Conservation (phyloP, 2,797 vertebrate species). For the Sebastes steindachneri region DNA sequence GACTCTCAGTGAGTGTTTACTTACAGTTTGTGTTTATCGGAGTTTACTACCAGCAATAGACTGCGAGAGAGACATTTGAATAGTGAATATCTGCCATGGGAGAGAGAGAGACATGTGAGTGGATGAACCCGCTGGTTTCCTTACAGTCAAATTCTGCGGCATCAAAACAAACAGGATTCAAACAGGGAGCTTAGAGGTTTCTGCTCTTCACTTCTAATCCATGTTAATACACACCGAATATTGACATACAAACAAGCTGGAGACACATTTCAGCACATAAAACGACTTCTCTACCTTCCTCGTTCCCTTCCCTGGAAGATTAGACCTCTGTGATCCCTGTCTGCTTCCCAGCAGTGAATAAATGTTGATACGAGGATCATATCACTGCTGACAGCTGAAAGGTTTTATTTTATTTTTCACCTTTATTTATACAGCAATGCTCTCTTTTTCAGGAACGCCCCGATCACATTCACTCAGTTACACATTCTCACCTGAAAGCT, state of each 20-base stretch:
- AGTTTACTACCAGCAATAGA: accelerated
- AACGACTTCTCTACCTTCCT: neutral
- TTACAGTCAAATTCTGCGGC: constrained; percentile 48
- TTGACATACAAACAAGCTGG: neutral
- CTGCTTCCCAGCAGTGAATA: neutral
- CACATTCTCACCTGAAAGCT: too few relatives aligned
- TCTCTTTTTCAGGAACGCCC: too few relatives aligned
- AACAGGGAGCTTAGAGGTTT: too few relatives aligned
- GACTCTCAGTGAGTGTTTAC: neutral
- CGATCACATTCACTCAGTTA: too few relatives aligned
- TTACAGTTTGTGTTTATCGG: neutral
- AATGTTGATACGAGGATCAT: neutral
- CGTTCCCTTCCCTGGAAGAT: neutral
- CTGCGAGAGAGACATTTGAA: neutral
- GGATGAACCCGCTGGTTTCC: constrained; percentile 36
- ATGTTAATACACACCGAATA: too few relatives aligned
- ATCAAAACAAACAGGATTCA: neutral
- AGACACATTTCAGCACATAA: neutral
- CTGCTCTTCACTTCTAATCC: too few relatives aligned
- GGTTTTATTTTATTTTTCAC: too few relatives aligned
- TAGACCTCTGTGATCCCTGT: neutral
- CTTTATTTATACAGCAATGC: too few relatives aligned
- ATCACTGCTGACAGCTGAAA: neutral
- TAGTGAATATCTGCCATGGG: neutral
- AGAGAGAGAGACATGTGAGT: neutral